These are phyloP conservation scores for Watsonalla binaria DNA, from an alignment of 2,888 invertebrate genomes.

Conservation along the genomic window DNA sequence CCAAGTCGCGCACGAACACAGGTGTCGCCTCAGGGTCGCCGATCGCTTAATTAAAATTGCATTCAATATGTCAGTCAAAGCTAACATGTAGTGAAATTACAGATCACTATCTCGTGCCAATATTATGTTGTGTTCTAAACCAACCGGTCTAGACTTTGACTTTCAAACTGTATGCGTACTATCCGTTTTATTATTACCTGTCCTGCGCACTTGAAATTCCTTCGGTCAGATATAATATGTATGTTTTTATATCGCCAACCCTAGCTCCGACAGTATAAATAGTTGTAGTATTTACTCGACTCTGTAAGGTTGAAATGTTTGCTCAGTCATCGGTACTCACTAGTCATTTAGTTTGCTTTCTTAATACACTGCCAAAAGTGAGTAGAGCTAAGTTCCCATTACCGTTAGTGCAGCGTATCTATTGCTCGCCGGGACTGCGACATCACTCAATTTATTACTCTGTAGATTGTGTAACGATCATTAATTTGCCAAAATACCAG, in stretches of 20 bases:
- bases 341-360: constrained; percentile 28
- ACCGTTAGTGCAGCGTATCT: constrained; percentile 17
- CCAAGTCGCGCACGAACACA: neutral
- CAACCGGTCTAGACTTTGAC: neutral
- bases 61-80: neutral
- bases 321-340: constrained; percentile 24
- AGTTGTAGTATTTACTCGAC: neutral
- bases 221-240: too few relatives aligned
- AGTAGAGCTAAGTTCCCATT: constrained; percentile 18
- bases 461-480: constrained; percentile 36
- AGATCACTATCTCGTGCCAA: neutral
- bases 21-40: neutral
- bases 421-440: constrained; percentile 11
- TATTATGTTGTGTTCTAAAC: neutral
- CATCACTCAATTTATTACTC: constrained; percentile 22
- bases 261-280: too few relatives aligned
- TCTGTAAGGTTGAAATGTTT: constrained; percentile 25
- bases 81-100: neutral
- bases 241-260: too few relatives aligned
- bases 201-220: neutral
- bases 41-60: neutral
- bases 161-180: neutral
- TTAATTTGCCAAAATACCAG: constrained; percentile 49
- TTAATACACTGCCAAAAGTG: constrained; percentile 30
- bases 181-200: neutral